These are phyloP conservation scores for Nothobranchius kuhntae DNA, from an alignment of 2,113 vertebrate species.

Conservation along the genomic window DNA sequence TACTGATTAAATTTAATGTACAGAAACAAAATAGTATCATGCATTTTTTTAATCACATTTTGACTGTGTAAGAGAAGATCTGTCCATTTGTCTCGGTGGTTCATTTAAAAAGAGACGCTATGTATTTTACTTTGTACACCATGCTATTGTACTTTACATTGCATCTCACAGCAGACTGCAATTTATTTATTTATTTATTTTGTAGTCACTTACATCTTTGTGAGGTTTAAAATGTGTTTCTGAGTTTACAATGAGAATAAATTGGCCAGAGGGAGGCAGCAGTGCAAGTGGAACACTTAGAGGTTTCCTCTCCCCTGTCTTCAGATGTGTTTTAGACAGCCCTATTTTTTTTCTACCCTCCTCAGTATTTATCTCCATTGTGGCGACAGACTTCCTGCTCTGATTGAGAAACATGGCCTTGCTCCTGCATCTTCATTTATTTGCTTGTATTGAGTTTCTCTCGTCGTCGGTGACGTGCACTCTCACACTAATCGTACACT, in stretches of 20 bases:
- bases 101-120: too few species aligned
- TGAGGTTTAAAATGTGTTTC: slow-evolving; percentile 1
- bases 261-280: slow-evolving; percentile 64
- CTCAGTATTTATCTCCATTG: slow-evolving; percentile 72
- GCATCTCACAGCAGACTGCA: not conserved
- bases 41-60: too few species aligned
- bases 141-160: not conserved
- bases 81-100: too few species aligned
- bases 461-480: slow-evolving; percentile 43
- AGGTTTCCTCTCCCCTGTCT: slow-evolving; percentile 37
- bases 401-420: slow-evolving; percentile 77
- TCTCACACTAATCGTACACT: slow-evolving; percentile 41
- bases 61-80: too few species aligned
- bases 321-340: slow-evolving; percentile 24
- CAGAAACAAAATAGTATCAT: too few species aligned
- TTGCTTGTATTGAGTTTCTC: slow-evolving; percentile 58
- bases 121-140: too few species aligned
- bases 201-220: not conserved
- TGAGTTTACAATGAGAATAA: slow-evolving; percentile 16
- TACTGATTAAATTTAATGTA: too few species aligned
- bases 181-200: too few species aligned
- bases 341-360: slow-evolving; percentile 22
- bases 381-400: slow-evolving; percentile 61
- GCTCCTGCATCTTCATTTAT: slow-evolving; percentile 72
- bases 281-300: slow-evolving; percentile 28